Base-by-base conservation (phyloP, 1,140 invertebrate genomes). In the Drosophila bocki region DNA sequence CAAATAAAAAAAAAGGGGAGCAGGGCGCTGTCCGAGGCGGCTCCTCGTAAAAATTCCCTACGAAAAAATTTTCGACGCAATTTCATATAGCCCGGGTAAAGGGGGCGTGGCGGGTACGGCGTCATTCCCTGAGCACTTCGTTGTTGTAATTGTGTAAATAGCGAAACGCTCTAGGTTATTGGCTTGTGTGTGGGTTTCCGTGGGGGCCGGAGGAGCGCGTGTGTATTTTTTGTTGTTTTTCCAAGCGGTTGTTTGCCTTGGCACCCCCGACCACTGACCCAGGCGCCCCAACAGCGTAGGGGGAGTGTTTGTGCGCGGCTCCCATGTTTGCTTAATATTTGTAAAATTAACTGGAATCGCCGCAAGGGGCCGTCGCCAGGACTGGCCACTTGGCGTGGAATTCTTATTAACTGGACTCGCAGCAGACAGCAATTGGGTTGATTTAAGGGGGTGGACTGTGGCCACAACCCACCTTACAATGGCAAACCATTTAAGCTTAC, bases 121-220 rank as follows among this genome's bases (percentile, higher is more conserved):
- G n/a, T 7, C 33, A 13, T 22, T 22, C 19, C 35, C 57, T 33
- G 56, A 41, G 35, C 41, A 50, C n/a, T 62, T 32, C 15, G 58
- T 75, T 83, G 71, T 81, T 88, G 75, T 88, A 88, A 88, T 88
- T 88, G 85, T 81, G 85, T 90, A 90, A 88, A 85, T 86, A 84
- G 81, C 75, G 75, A 81, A 84, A 75, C 74, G 81, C 85, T 90
- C 65, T 78, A 53, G 84, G 85, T 78, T 88, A 90, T 88, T 88
- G 85, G 60, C 84, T 90, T 79, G 85, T 71, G 58, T 63, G 57
- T 53, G 69, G 33, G 57, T 45, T 37, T 69, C 22, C 48, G 67
- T 37, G 68, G 69, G 74, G 74, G 51, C 17, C 53, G 50, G 54
- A 44, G 71, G 68, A 47, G 76, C 60, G 62, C 60, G 67, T 71